phyloP scores from a whole-genome alignment of 2,888 invertebrate genomes.

The Andrena dorsata region DNA sequence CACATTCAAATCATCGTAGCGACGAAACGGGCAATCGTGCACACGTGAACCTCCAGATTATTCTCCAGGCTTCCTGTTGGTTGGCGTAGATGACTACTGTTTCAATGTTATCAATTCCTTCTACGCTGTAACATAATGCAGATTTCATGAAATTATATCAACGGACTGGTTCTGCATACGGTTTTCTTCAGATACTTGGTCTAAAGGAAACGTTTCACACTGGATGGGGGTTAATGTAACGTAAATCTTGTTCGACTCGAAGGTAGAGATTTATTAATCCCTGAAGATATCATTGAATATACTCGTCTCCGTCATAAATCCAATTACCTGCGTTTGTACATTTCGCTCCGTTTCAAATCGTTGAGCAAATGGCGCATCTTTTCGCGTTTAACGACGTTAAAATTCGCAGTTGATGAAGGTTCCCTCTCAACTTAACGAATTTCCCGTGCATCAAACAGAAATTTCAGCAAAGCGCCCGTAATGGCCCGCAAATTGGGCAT shows the following conservation, averaged over 20 bases:
- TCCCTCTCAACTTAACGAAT: constrained; percentile 38
- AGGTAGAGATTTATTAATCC: not conserved
- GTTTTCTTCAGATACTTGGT: too few species aligned
- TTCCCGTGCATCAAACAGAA: constrained; percentile 53
- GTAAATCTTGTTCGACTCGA: not conserved
- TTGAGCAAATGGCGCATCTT: constrained; percentile 17
- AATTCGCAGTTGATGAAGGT: constrained; percentile 42
- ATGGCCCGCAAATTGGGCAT: constrained; percentile 45
- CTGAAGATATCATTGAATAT: not conserved
- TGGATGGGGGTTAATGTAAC: not conserved
- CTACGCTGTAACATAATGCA: not conserved
- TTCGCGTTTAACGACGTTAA: constrained; percentile 37
- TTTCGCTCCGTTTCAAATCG: constrained; percentile 2
- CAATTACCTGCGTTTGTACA: not conserved
- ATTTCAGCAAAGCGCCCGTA: constrained; percentile 50
- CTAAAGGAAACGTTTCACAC: not conserved
- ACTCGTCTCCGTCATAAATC: not conserved
- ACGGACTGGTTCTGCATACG: too few species aligned
- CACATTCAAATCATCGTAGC: constrained; percentile 62
- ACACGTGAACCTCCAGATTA: constrained; percentile 71
- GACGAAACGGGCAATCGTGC: constrained; percentile 65
- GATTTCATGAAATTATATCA: too few species aligned
- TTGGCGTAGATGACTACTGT: not conserved
- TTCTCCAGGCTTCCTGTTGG: constrained; percentile 36
- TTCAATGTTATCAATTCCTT: not conserved